Base-by-base conservation (phyloP, 2,113 vertebrate genomes). In the Hemiscyllium ocellatum region DNA sequence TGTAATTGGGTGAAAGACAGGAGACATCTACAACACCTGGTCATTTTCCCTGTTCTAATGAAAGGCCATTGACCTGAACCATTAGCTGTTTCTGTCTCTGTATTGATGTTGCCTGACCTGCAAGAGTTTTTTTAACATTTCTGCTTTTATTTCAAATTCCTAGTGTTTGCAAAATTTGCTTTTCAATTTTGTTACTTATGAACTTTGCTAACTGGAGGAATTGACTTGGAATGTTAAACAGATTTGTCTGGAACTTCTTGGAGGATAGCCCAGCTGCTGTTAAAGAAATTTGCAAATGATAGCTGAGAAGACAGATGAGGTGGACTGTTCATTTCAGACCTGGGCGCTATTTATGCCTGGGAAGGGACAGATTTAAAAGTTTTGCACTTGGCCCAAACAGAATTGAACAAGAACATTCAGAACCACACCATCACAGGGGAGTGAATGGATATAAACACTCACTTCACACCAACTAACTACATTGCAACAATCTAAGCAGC, bases 121-220 rank as follows among this genome's bases (percentile, higher is more conserved):
- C 56, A 7, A 47, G 56, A 6, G 56, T 56, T 56, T 56, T 56
- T 56, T 0, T 8, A 0, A 0, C 3, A 56, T 56, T 56, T 56
- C 56, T 56, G 56, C 56, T 56, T 56, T 6, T 56, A 56, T 56
- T 56, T 56, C 56, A 56, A 56, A 56, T 56, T 6, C 56, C 56
- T 8, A 56, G 56, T 56, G 8, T 8, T 5, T 8, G 56, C 56
- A 56, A 56, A 7, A 56, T 56, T 56, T 8, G 5, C 56, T 56
- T 56, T 56, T 56, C 56, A 56, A 56, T 56, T 56, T 6, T 56
- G 99, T 97, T 99, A 96, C 97, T 97, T 0, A 98, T 99, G 89
- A 99, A 99, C 97, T 99, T 99, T 95, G 99, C 99, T 96, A 99
- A 99, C 97, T 99, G 99, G 99, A 98, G 96, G 99, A 99, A 98